A percentile compares a stretch with the other conserved stretches of the same genome.
These are phyloP conservation scores for Semicossyphus pulcher DNA, from an alignment of 2,113 vertebrate genomes.

Conservation along the genomic window DNA sequence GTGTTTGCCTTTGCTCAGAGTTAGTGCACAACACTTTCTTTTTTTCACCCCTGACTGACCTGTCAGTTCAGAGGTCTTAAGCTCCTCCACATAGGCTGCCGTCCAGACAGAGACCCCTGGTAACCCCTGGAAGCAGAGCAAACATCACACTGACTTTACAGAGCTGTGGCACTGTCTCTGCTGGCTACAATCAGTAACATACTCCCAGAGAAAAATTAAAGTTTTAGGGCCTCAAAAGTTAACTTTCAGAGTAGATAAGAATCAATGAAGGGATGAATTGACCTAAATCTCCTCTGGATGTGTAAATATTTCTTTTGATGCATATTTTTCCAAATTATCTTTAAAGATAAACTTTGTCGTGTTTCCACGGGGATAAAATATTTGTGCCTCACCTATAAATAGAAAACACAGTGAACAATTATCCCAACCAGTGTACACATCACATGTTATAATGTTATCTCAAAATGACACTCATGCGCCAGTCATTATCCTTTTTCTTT, in stretches of 20 bases:
- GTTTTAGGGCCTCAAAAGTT: no score
- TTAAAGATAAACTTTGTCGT: not conserved
- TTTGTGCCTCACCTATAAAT: conserved; percentile 2
- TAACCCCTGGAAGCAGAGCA: conserved; percentile 59
- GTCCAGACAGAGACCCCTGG: conserved; percentile 61
- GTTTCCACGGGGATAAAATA: conserved; percentile 13
- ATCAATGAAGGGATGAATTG: no score
- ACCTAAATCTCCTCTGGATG: no score
- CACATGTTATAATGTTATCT: conserved; percentile 60
- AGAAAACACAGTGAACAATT: conserved; percentile 20
- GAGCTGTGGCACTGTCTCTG: conserved; percentile 9
- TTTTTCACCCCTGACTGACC: conserved; percentile 34
- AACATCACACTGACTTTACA: conserved; percentile 36
- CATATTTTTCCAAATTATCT: not conserved
- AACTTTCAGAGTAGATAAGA: no score
- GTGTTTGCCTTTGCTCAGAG: conserved; percentile 51
- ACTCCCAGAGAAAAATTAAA: not conserved
- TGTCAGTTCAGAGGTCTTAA: conserved; percentile 50
- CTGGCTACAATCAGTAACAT: not conserved
- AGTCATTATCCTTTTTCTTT: conserved; percentile 59
- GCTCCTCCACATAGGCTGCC: conserved; percentile 36
- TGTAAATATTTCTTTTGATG: no score
- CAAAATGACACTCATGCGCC: conserved; percentile 68
- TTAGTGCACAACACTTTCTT: conserved; percentile 30
- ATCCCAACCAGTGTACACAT: conserved; percentile 34